Evolutionary conservation across 2,888 invertebrate genomes (phyloP), one percentile per base, ranked within the genome.

Genomic region (Cryptus viduatorius): DNA sequence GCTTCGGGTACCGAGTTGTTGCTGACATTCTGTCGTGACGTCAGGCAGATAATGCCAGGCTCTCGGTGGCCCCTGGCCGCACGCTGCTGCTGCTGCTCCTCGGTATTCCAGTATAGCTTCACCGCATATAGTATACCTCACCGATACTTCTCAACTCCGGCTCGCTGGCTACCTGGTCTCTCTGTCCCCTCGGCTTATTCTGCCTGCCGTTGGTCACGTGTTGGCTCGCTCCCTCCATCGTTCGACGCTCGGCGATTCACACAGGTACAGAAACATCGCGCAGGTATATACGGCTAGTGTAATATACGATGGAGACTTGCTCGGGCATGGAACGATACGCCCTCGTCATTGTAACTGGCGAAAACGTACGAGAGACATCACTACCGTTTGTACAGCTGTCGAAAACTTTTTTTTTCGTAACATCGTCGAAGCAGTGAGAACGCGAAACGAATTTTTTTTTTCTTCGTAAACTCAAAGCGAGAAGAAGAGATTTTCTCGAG

Each of bases 1-100:
- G 71, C 75, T 50, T 84, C 75, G 59, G 67, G 50, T 14, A 37
- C n/a, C 31, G 73, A 24, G 75, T 71, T 72, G 73, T 73, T 59
- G 73, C 85, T 83, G 81, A 81, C 85, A 85, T 84, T 85, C 83
- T 77, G 81, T 64, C 64, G 67, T 85, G 85, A 85, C 85, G 83
- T 85, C 85, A 85, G 61, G 24, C 31, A 78, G 83, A 84, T 85
- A 85, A 83, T 85, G 80, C 81, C 76, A 67, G 50, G 59, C 83
- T 72, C 83, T 61, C 68, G 46, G 7, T 31, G 68, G 61, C 68
- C 71, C 68, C 72, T 7, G 59, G 29, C 46, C 56, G 59, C 72
- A 77, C 75, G 75, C 77, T 77, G 67, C 68, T 84, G 59, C 44
- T 8, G 59, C 44, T 44, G 46, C 14, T 53, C 12, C 37, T 31